Conservation (phyloP, 2,888 invertebrate species). For the Biston betularia region DNA sequence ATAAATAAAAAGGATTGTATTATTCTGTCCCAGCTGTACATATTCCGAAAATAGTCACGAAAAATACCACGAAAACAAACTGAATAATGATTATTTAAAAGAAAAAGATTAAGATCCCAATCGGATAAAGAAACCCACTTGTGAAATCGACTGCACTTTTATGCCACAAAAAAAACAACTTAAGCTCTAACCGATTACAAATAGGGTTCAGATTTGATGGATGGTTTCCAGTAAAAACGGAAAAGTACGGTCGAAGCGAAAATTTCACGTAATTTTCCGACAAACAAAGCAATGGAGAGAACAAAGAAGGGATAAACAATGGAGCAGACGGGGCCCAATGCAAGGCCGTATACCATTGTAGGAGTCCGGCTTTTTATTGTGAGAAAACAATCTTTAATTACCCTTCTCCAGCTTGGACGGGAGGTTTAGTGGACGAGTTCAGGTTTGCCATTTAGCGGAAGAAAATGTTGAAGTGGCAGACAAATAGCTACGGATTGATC, state of each 20-base stretch:
- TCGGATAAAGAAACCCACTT: slow-evolving; percentile 30
- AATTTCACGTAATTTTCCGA: slow-evolving; percentile 65
- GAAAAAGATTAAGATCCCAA: slow-evolving; percentile 36
- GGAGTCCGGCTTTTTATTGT: slow-evolving; percentile 27
- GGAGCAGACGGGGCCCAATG: slow-evolving; percentile 38
- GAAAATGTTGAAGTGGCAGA: not conserved
- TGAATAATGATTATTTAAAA: slow-evolving; percentile 36
- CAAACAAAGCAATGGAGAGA: slow-evolving; percentile 58
- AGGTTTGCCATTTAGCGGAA: slow-evolving; percentile 1
- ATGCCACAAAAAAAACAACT: not conserved
- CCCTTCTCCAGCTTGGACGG: slow-evolving; percentile 15
- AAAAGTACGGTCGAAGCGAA: slow-evolving; percentile 42
- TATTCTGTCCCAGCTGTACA: not conserved
- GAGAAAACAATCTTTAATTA: slow-evolving; percentile 36
- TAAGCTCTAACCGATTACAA: not conserved
- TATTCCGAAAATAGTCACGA: not conserved
- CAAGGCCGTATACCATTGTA: slow-evolving; percentile 37
- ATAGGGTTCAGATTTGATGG: slow-evolving; percentile 29
- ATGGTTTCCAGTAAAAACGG: slow-evolving; percentile 21
- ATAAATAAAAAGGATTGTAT: too few relatives aligned
- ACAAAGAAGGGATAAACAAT: slow-evolving; percentile 60
- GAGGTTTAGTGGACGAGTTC: slow-evolving; percentile 17
- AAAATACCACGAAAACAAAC: slow-evolving; percentile 28
- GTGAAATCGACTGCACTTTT: slow-evolving; percentile 36
- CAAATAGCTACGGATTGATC: not conserved